A percentile compares a stretch with the other conserved stretches of the same genome.
Evolutionary conservation across 64 coral and sea anemone species (phyloP).

Genomic region (Cladopsammia gracilis): DNA sequence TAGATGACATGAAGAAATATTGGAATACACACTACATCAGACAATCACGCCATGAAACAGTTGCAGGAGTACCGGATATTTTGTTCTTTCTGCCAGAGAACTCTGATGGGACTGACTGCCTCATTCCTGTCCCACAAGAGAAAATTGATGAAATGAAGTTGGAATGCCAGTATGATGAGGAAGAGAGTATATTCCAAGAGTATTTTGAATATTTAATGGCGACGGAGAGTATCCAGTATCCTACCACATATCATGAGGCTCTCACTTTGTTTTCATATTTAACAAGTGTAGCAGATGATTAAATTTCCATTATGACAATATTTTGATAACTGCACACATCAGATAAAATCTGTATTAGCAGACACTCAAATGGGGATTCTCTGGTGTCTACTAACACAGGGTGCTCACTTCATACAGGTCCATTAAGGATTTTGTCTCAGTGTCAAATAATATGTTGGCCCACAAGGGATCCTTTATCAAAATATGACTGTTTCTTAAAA

Average conservation of each 20-base stretch:
- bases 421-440: too few relatives aligned
- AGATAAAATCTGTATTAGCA: too few relatives aligned
- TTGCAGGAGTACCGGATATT: slow-evolving; percentile 62
- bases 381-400: too few relatives aligned
- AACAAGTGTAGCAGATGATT: background rate
- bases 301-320: background rate
- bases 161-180: background rate
- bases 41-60: slow-evolving; percentile 64
- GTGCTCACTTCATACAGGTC: too few relatives aligned
- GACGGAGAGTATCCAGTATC: slow-evolving; percentile 12
- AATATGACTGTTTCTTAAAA: too few relatives aligned
- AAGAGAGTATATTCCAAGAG: slow-evolving; percentile 49
- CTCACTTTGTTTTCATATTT: slow-evolving; percentile 48
- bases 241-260: slow-evolving; percentile 37
- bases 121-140: background rate
- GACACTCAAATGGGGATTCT: too few relatives aligned
- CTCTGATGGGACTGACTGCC: slow-evolving; percentile 42
- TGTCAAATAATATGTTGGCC: too few relatives aligned
- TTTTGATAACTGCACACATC: background rate
- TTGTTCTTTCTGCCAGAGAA: slow-evolving; percentile 53
- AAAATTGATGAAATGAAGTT: slow-evolving; percentile 11
- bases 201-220: slow-evolving; percentile 61
- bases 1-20: slow-evolving; percentile 64
- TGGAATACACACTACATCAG: slow-evolving; percentile 81
- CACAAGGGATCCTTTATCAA: too few relatives aligned